These are phyloP conservation scores for Drosophila melanosoma DNA, from an alignment of 2,888 invertebrate genomes.

Conservation along the genomic window DNA sequence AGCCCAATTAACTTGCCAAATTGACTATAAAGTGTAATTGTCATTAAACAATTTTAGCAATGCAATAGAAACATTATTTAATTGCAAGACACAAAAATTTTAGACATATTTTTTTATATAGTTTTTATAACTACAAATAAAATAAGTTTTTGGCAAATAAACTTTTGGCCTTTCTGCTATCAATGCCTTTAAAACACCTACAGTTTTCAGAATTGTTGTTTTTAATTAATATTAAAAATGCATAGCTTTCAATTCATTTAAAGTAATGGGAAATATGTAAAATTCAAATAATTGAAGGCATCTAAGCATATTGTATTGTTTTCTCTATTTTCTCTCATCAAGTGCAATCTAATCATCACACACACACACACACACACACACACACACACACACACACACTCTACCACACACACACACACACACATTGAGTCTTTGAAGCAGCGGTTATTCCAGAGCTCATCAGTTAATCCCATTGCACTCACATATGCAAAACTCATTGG, in stretches of 20 bases:
- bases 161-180: background rate
- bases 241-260: background rate
- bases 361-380: background rate
- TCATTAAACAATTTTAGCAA: background rate
- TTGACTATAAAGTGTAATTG: background rate
- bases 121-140: background rate
- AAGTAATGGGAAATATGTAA: background rate
- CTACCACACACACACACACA: background rate
- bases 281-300: background rate
- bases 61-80: background rate
- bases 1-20: background rate
- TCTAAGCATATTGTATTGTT: background rate
- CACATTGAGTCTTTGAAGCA: slow-evolving; percentile 3
- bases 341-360: slow-evolving; percentile 26
- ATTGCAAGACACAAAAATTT: background rate
- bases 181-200: background rate
- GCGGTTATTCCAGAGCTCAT: slow-evolving; percentile 35
- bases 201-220: background rate
- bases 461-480: slow-evolving; percentile 49
- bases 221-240: background rate
- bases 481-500: slow-evolving; percentile 56
- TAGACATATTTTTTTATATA: background rate
- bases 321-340: background rate
- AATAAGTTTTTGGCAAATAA: background rate
- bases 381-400: background rate